Conservation (phyloP, 1,140 invertebrate species). For the Rhopalosiphum padi region DNA sequence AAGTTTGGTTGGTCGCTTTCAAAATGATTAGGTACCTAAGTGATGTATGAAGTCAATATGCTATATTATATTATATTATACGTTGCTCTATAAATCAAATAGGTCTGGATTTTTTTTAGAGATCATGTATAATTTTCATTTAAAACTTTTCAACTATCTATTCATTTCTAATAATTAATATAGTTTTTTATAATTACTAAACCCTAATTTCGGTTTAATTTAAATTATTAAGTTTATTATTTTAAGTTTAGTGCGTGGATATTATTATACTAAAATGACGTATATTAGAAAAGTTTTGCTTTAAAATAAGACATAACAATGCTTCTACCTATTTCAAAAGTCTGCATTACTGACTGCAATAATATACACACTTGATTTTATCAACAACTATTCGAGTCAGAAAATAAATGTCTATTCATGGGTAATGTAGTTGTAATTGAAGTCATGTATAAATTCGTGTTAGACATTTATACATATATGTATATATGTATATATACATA, state of each 20-base stretch:
- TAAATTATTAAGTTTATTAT: neutral
- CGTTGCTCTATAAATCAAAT: neutral
- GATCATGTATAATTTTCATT: neutral
- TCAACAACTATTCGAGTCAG: neutral
- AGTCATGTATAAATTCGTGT: neutral
- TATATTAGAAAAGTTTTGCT: neutral
- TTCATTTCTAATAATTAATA: neutral
- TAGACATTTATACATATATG: neutral
- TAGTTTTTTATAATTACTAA: neutral
- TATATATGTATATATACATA: neutral
- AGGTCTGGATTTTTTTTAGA: neutral
- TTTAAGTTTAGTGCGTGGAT: neutral
- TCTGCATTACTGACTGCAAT: neutral
- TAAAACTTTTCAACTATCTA: neutral
- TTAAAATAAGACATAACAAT: no score
- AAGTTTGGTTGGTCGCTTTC: conserved; percentile 1
- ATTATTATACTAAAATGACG: neutral
- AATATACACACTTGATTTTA: neutral
- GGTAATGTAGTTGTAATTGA: neutral
- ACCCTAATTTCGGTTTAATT: neutral
- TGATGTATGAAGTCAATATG: neutral
- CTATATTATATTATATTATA: neutral
- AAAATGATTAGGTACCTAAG: conserved; percentile 22
- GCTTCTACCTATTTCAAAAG: neutral
- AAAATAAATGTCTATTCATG: neutral